These are phyloP conservation scores for Martes martes DNA, from an alignment of 2,113 vertebrate species.

Conservation along the genomic window DNA sequence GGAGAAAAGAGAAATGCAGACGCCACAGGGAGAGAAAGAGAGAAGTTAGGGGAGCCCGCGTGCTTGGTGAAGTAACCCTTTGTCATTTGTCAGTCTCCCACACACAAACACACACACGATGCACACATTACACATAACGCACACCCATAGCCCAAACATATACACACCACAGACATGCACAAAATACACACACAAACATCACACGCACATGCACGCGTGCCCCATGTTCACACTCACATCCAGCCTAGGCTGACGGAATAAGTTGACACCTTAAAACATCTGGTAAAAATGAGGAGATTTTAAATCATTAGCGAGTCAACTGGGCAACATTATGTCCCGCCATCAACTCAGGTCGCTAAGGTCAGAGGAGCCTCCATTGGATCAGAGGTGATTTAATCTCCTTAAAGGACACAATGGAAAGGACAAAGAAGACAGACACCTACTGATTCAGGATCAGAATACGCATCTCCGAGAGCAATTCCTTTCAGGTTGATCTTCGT, in stretches of 20 bases:
- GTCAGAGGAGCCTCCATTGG: constrained; percentile 44
- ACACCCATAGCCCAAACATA: neutral
- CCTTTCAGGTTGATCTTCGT: constrained; percentile 88
- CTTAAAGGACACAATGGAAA: neutral
- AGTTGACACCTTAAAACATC: constrained; percentile 45
- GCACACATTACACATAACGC: neutral
- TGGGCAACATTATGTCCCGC: constrained; percentile 38
- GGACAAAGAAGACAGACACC: constrained; percentile 48
- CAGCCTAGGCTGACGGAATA: neutral
- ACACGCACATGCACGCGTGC: neutral
- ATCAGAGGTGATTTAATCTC: neutral
- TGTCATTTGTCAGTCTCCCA: neutral
- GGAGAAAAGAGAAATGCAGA: neutral
- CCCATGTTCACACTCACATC: neutral
- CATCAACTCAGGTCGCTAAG: constrained; percentile 37
- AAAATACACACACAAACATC: neutral
- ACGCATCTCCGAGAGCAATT: constrained; percentile 85
- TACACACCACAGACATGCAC: neutral
- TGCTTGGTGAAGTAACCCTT: neutral
- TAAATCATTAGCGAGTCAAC: constrained; percentile 59
- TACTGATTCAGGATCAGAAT: constrained; percentile 90
- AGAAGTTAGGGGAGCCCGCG: neutral
- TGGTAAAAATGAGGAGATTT: constrained; percentile 56
- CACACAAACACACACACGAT: neutral
- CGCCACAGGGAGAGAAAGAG: neutral